Conservation (phyloP, 37 sponge, comb jelly and placozoan genomes). For the Chondrosia reniformis region DNA sequence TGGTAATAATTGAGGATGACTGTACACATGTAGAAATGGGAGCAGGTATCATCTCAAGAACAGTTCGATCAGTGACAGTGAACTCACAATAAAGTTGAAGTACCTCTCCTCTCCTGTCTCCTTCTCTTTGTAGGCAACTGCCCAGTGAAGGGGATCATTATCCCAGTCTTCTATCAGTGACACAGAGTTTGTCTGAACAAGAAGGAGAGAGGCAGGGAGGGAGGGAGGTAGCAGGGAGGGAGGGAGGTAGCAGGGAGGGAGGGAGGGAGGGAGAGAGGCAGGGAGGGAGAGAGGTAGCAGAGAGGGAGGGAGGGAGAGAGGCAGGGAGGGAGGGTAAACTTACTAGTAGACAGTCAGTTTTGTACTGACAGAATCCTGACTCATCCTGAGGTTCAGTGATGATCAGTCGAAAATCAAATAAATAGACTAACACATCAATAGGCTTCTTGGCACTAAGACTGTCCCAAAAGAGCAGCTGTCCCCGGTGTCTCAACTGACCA, state of each 20-base stretch:
- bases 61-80: too few relatives aligned
- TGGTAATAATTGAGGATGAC: conserved; percentile 19
- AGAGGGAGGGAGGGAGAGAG: too few relatives aligned
- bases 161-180: background rate
- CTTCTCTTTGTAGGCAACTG: background rate
- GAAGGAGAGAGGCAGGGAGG: background rate
- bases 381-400: conserved; percentile 19
- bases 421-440: conserved; percentile 38
- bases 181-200: conserved; percentile 12
- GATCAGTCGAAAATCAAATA: conserved; percentile 52
- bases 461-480: conserved; percentile 38
- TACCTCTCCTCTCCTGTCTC: background rate
- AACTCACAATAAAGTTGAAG: background rate
- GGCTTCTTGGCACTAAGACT: background rate
- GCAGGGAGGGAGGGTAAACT: conserved; percentile 7
- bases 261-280: too few relatives aligned
- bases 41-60: too few relatives aligned
- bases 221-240: too few relatives aligned
- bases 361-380: conserved; percentile 46
- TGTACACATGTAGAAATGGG: background rate
- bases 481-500: conserved; percentile 11
- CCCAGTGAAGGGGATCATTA: conserved; percentile 2
- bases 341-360: conserved; percentile 22
- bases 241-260: too few relatives aligned
- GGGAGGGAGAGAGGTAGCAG: too few relatives aligned